Percentiles rank a stretch among this genome's conserved stretches.
These are phyloP conservation scores for Barnardius zonarius DNA, from an alignment of 2,113 vertebrate genomes.

Conservation along the genomic window DNA sequence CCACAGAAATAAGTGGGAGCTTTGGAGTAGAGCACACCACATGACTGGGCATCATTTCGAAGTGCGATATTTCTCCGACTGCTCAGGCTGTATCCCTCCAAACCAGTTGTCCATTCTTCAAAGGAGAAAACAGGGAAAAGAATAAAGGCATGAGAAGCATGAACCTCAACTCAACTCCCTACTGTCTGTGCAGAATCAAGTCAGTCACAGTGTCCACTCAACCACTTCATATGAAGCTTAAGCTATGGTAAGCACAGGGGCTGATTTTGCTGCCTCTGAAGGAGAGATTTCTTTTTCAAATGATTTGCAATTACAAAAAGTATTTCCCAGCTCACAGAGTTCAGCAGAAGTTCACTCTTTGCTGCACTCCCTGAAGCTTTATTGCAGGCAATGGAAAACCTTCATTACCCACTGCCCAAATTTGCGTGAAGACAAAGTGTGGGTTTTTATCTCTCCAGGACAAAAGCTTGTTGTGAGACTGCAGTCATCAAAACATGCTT, in stretches of 20 bases:
- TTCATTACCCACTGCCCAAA: not conserved
- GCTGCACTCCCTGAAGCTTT: not conserved
- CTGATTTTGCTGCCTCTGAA: not conserved
- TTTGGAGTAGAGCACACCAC: conserved; percentile 88
- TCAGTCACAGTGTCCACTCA: fast-evolving
- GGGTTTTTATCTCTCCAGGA: not conserved
- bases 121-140: not conserved
- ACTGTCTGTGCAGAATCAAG: not conserved
- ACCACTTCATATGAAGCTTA: not conserved
- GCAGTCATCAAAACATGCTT: not conserved
- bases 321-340: not conserved
- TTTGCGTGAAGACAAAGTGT: not conserved
- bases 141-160: not conserved
- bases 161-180: not conserved
- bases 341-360: not conserved
- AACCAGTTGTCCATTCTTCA: conserved; percentile 87
- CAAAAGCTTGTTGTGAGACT: not conserved
- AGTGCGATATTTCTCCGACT: conserved; percentile 93
- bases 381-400: not conserved
- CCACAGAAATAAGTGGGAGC: conserved; percentile 91
- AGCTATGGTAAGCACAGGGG: not conserved
- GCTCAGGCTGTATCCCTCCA: conserved; percentile 94
- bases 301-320: not conserved
- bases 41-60: conserved; percentile 81
- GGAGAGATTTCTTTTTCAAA: not conserved